These are phyloP conservation scores for Ardeotis arabs DNA, from an alignment of 2,113 vertebrate species.

Conservation along the genomic window DNA sequence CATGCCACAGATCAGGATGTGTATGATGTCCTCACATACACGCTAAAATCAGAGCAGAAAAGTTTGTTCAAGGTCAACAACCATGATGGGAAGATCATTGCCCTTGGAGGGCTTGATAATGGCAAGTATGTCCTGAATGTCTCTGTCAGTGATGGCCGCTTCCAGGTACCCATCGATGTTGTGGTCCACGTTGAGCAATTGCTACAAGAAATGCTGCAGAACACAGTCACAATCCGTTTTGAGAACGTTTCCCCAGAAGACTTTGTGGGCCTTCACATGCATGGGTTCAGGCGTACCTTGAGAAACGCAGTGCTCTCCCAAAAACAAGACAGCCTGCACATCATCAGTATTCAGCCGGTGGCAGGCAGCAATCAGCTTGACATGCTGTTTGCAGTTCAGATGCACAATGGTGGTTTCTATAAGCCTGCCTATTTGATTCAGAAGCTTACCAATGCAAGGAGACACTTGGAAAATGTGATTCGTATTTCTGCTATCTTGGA, in stretches of 20 bases:
- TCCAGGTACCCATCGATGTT: constrained; percentile 89
- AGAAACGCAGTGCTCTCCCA: constrained; percentile 82
- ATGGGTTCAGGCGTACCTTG: constrained; percentile 84
- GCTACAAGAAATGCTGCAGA: constrained; percentile 87
- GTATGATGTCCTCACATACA: constrained; percentile 91
- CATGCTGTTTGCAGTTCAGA: constrained; percentile 91
- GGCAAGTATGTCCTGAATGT: constrained; percentile 91
- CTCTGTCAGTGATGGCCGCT: constrained; percentile 93
- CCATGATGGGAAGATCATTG: constrained; percentile 93
- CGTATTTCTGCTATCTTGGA: constrained; percentile 91
- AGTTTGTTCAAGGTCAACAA: constrained; percentile 95
- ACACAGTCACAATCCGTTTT: constrained; percentile 93
- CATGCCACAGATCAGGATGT: constrained; percentile 94
- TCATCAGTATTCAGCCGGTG: constrained; percentile 95
- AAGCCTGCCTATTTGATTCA: constrained; percentile 94
- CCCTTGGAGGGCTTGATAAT: constrained; percentile 89
- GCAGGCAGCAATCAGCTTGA: constrained; percentile 90
- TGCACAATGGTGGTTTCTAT: constrained; percentile 83
- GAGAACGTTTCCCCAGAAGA: constrained; percentile 90
- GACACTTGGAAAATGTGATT: constrained; percentile 90
- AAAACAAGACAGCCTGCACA: constrained; percentile 85
- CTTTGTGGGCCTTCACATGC: constrained; percentile 90
- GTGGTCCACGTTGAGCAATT: constrained; percentile 90
- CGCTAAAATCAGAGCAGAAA: constrained; percentile 88
- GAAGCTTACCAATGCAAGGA: constrained; percentile 89